Evolutionary conservation across 2,797 vertebrate genomes (phyloP), one percentile per base, ranked within the genome.

Genomic region (Chromis chromis): DNA sequence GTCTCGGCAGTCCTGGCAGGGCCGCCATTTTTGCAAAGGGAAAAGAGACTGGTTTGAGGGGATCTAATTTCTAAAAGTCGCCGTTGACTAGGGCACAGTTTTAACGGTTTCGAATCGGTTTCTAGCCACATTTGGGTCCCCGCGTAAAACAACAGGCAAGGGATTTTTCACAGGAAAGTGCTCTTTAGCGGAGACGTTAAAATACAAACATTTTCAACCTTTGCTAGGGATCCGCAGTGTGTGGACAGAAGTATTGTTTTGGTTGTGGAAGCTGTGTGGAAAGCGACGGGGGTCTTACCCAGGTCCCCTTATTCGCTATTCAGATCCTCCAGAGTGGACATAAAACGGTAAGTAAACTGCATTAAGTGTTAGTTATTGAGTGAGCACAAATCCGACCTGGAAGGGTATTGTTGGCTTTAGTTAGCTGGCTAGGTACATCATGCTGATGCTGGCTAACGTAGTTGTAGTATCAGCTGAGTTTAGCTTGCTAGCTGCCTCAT

Each of bases 1-100:
- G 93, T 91, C 91, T 92, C 88, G 69, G 74, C 91, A 87, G 93
- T 94, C 93, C 94, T 95, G 92, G 93, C 94, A 95, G 91, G 94
- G 96, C 96, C 97, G 98, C 98, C 98, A 99, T 99, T 98, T 98
- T 98, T 97, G 96, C 96, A 96, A 96, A 96, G 96, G 96, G 96
- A 96, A 95, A 93, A 95, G 94, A 94, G 94, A 96, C 95, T 96
- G 96, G 89, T 94, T 93, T 92, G 93, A 94, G 93, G 88, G 93
- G 94, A 94, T 95, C 94, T 92, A 94, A 93, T 95, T 95, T 94
- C 93, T 91, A 92, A 94, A 94, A 94, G 89, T 94, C 92, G 91
- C 90, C 90, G 86, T 86, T 89, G 90, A 92, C 83, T 91, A 88
- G 88, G 82, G 86, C 83, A 82, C 86, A 89, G 83, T 93, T 93